Base-by-base conservation (phyloP, 2,113 vertebrate species). In the Corydoras maculifer region DNA sequence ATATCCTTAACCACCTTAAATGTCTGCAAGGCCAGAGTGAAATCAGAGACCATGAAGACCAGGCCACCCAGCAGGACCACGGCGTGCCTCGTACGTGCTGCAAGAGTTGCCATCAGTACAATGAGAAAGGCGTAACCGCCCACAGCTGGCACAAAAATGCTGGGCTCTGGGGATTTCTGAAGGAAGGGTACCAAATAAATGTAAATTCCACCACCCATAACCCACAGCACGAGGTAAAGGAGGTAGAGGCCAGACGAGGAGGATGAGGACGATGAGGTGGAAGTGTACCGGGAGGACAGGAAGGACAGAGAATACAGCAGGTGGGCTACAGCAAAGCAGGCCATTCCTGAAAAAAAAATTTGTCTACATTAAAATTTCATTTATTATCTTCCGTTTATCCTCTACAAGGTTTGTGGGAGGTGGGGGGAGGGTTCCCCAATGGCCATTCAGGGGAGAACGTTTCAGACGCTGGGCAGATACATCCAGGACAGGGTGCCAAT, bases 31-130 rank as follows among this genome's bases (percentile, higher is more conserved):
- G 87, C 85, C 61, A 96, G 86, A 0, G 83, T 35, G 0, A 82
- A 0, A 14, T 95, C 93, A 0, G 93, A 96, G 15, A 88, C 3
- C 0, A 88, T 15, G 68, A 95, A 94, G 29, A 76, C 5, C 72
- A 92, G 48, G 9, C 86, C 82, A 0, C 93, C 93, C 0, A 84
- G n/a, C 0, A 84, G 2, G 0, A 81, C 75, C 2, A 76, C 30
- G 0, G 9, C 3, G 0, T 57, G 74, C 3, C 78, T 49, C 0
- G 75, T 79, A 32, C 82, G 82, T 58, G 90, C 54, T 0, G 88
- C 90, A 0, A 92, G 75, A 61, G 82, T 83, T 0, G 78, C 79
- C 90, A 93, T 87, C 2, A 84, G 0, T 0, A 25, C 54, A 32
- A 96, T 87, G 2, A 92, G 7, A 9, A 77, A 0, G 0, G 65